These are phyloP conservation scores for Arctia plantaginis DNA, from an alignment of 2,888 invertebrate species.

Conservation along the genomic window DNA sequence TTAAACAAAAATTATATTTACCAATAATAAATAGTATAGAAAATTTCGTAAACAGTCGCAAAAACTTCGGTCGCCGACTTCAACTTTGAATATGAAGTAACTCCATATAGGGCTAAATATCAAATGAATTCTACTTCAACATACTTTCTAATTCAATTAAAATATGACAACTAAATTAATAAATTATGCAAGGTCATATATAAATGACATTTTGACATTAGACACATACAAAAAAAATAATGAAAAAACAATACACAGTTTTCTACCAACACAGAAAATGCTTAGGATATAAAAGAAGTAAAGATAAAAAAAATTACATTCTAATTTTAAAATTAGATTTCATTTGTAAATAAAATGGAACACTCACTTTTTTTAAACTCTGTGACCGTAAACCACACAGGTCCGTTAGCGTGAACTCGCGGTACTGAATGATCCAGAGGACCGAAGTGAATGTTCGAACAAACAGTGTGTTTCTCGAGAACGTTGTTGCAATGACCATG, in stretches of 20 bases:
- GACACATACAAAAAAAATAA: conserved; percentile 8
- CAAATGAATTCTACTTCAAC: not conserved
- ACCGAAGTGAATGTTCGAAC: conserved; percentile 36
- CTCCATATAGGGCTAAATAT: not conserved
- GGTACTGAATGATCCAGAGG: conserved; percentile 45
- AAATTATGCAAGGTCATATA: conserved; percentile 13
- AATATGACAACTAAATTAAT: conserved; percentile 11
- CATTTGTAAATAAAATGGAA: conserved; percentile 26
- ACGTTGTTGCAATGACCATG: conserved; percentile 28
- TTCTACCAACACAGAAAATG: conserved; percentile 8
- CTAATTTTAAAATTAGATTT: conserved; percentile 13
- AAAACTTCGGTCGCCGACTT: not conserved
- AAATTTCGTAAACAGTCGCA: not conserved
- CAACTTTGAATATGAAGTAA: not conserved
- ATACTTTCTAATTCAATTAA: conserved; percentile 21
- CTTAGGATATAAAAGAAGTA: not conserved
- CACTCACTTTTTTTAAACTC: conserved; percentile 54
- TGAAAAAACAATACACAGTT: conserved; percentile 8
- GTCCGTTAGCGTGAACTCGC: conserved; percentile 47
- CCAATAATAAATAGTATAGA: not conserved
- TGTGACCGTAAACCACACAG: conserved; percentile 50
- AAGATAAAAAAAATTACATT: not conserved
- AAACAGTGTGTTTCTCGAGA: conserved; percentile 38
- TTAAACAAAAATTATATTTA: not conserved
- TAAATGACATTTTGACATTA: conserved; percentile 15